phyloP scores from a whole-genome alignment of 2,113 vertebrate genomes.

The Cyanistes caeruleus region DNA sequence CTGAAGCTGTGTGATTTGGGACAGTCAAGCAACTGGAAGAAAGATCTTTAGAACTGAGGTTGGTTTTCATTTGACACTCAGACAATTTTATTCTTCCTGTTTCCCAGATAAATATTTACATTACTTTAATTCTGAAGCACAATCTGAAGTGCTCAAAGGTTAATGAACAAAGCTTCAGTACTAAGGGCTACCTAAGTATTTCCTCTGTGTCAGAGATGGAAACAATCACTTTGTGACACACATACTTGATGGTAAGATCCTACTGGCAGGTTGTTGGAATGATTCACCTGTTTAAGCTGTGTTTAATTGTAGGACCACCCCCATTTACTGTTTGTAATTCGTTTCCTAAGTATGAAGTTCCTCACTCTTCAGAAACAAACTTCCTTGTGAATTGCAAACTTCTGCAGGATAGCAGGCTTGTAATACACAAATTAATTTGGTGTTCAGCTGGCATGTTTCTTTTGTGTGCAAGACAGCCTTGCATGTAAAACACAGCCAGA shows the following conservation, averaged over 20 bases:
- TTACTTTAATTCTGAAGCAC: constrained; percentile 4
- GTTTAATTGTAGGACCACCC: background rate
- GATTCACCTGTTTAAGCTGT: background rate
- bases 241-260: background rate
- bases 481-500: background rate
- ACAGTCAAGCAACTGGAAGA: background rate
- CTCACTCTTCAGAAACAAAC: background rate
- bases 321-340: background rate
- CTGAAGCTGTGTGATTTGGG: background rate
- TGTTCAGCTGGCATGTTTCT: background rate
- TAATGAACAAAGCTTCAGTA: background rate
- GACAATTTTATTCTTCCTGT: background rate
- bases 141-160: background rate
- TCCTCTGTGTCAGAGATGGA: background rate
- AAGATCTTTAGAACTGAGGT: background rate
- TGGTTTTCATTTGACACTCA: background rate
- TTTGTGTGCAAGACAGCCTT: background rate
- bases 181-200: background rate
- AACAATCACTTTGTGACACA: background rate
- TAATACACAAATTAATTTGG: fast-evolving
- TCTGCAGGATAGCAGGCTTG: background rate
- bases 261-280: background rate
- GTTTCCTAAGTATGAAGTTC: background rate
- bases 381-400: background rate
- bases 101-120: constrained; percentile 21